A percentile compares a stretch with the other conserved stretches of the same genome.
phyloP scores from a whole-genome alignment of 2,113 vertebrate species.

The Gymnorhina tibicen region DNA sequence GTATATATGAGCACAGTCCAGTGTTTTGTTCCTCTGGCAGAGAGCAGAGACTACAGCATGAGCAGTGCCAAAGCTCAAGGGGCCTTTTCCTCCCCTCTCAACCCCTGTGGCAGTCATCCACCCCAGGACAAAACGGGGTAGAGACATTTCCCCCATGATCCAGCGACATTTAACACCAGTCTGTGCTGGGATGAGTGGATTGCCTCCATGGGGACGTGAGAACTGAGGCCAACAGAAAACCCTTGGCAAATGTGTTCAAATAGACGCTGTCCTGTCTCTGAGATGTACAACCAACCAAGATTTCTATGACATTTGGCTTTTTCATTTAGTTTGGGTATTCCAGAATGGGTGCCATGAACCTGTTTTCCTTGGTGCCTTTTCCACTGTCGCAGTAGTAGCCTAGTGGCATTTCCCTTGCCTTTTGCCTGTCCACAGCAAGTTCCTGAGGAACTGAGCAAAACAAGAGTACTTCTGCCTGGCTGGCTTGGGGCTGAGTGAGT shows the following conservation, averaged over 20 bases:
- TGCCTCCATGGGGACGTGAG: background rate
- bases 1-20: accelerated
- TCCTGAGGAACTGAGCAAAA: background rate
- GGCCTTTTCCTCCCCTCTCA: background rate
- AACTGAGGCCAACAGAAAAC: background rate
- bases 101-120: background rate
- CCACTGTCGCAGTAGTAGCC: background rate
- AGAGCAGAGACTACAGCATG: background rate
- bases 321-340: background rate
- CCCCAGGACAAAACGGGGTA: background rate
- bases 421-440: background rate
- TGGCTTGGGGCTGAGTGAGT: background rate
- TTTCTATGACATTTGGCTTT: background rate
- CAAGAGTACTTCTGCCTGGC: background rate
- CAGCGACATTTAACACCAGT: background rate
- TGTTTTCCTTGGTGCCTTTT: background rate
- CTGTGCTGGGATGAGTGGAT: accelerated
- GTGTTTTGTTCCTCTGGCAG: background rate
- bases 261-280: background rate
- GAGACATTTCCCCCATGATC: background rate
- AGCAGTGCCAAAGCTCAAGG: background rate
- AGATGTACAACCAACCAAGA: background rate
- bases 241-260: background rate
- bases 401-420: background rate
- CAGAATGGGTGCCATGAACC: background rate